phyloP scores from a whole-genome alignment of 2,113 vertebrate genomes.

The Malurus cyaneus region DNA sequence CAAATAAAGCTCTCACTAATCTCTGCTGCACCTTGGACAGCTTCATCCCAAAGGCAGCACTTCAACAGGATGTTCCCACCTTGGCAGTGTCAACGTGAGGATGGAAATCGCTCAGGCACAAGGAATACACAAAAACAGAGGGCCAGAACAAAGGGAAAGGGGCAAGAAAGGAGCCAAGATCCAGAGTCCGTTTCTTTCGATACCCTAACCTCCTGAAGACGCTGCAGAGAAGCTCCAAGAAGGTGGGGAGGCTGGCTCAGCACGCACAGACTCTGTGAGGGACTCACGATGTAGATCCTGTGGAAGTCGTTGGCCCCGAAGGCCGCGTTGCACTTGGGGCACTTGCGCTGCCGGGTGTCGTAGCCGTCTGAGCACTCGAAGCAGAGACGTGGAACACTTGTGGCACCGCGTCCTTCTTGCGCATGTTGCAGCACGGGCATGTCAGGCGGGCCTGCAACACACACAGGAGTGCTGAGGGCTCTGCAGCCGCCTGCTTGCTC shows the following conservation, averaged over 20 bases:
- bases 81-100: background rate
- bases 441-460: constrained; percentile 86
- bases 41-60: background rate
- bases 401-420: constrained; percentile 93
- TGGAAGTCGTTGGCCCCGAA: constrained; percentile 98
- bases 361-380: constrained; percentile 95
- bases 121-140: background rate
- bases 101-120: background rate
- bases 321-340: constrained; percentile 95
- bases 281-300: constrained; percentile 92
- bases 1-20: background rate
- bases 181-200: background rate
- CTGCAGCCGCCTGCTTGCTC: background rate
- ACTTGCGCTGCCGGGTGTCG: constrained; percentile 95
- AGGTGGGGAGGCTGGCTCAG: background rate
- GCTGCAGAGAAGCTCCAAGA: background rate
- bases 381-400: constrained; percentile 98
- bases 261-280: background rate
- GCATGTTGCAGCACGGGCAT: constrained; percentile 95
- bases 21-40: background rate
- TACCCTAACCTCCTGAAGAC: background rate
- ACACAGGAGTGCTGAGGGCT: too few relatives aligned
- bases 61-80: background rate
- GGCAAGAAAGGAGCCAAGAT: background rate
- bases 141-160: background rate